Evolutionary conservation across 2,888 invertebrate species (phyloP), one percentile per base, ranked within the genome.

Genomic region (Parapristionchus giblindavisi): DNA sequence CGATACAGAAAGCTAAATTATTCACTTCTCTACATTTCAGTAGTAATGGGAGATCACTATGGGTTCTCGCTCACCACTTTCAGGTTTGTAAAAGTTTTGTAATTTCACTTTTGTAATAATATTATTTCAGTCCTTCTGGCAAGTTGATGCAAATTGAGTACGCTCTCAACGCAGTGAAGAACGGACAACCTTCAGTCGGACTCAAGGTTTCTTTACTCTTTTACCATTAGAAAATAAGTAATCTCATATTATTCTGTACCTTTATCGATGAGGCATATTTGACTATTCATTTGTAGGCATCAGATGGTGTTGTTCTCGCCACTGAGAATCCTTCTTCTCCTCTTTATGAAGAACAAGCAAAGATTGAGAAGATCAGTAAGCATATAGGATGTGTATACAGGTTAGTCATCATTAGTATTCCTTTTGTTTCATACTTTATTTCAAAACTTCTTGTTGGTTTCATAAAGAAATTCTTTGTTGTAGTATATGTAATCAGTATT

Each of bases 61-160:
- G 85, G 87, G 58, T 87, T 87, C 77, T 86, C 86, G 34, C 81
- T 87, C 52, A 87, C 87, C 34, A 87, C 87, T 24, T 87, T 87
- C 83, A 84, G 83, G 84, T 84, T 75, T 48, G 32, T 34, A 63
- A 38, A 48, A 79, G 82, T 84, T 76, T 48, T 21, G 38, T 60
- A 34, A n/a, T 58, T 71, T 65, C 3, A 21, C 36, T 11, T 34
- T 32, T 34, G 24, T 82, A 79, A 3, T 56, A 24, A 3, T 6
- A 2, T 38, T n/a, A 87, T 88, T 89, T 72, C 90, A 99, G 98
- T 89, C 99, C 99, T 27, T 98, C 98, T 34, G 99, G 99, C 82
- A 99, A 99, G 91, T 91, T 99, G 86, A 98, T 99, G 75, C 99
- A 99, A 91, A 96, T 99, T 85, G 99, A 99, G 91, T 99, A 99